Evolutionary conservation across 2,888 invertebrate species (phyloP), one percentile per base, ranked within the genome.

Genomic region (Julus scanicus): DNA sequence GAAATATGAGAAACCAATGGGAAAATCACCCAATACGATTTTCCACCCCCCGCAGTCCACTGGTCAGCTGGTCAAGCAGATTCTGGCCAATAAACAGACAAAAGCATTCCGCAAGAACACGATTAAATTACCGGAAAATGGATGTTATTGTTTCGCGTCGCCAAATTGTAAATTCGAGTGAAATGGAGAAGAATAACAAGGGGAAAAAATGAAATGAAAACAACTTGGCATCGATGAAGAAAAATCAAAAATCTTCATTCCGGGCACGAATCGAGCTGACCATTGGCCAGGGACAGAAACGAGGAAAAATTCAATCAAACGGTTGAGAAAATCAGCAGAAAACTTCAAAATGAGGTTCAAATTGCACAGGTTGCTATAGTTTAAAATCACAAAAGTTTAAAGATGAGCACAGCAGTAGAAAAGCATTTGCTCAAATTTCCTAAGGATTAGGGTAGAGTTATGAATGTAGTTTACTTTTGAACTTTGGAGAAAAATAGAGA

Each of bases 161-260:
- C 71, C 71, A 71, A 71, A 71, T 71, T 71, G 71, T 71, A 71
- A 71, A 71, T 71, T 20, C 71, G 71, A 71, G 71, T 71, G 71
- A 71, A 71, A 71, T 71, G 20, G 71, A 71, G 71, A 71, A 71
- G 71, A 71, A 71, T 71, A 71, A 71, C 71, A 71, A 71, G 71
- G n/a, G 29, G 13, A 53, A 53, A 4, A 53, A 53, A 13, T 53
- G 71, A 29, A 71, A 71, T 71, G 71, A 71, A 71, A 71, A 71
- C 71, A 71, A 71, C 11, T 71, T 71, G 71, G 71, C 71, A 20
- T 29, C 71, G 71, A 71, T 29, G 71, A 29, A 20, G n/a, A 4
- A 71, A 71, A 71, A 29, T 71, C 71, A 71, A 9, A 71, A 71
- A 29, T 71, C 9, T 71, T 71, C n/a, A 71, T 71, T 71, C 71